Percentiles rank a stretch among this genome's conserved stretches.
Evolutionary conservation across 1,140 invertebrate genomes (phyloP).

Genomic region (Diuraphis noxia): DNA sequence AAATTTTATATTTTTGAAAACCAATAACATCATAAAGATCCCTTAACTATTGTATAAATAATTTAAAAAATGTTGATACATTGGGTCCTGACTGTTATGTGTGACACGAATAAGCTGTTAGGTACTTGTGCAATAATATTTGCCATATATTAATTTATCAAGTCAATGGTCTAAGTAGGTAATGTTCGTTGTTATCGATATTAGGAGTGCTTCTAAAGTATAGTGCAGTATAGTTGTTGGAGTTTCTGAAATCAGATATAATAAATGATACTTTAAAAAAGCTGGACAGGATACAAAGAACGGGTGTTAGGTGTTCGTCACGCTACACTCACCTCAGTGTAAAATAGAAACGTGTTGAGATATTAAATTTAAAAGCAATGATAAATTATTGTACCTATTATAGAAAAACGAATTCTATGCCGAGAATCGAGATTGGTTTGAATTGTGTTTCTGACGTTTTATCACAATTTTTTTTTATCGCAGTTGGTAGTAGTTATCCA

Average conservation of each 20-base stretch:
- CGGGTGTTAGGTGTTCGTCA: neutral
- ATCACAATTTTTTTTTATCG: neutral
- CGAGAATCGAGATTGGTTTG: neutral
- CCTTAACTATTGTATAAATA: neutral
- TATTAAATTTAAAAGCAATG: constrained; percentile 10
- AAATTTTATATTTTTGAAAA: too few relatives aligned
- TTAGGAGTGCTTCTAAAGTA: neutral
- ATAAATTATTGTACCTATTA: neutral
- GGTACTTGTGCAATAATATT: neutral
- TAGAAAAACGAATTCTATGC: neutral
- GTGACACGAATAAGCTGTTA: neutral
- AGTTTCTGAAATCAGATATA: neutral
- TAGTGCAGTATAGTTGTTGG: neutral
- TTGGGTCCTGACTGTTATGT: neutral
- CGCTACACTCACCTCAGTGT: neutral
- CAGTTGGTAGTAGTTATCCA: neutral
- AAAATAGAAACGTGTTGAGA: neutral
- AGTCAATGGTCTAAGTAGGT: neutral
- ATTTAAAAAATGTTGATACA: neutral
- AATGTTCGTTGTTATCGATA: neutral
- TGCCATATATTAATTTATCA: neutral
- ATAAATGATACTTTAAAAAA: neutral
- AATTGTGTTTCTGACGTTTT: neutral
- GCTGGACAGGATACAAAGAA: neutral
- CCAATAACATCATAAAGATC: too few relatives aligned